Evolutionary conservation across 2,888 invertebrate species (phyloP).

Genomic region (Ptychoptera albimana): DNA sequence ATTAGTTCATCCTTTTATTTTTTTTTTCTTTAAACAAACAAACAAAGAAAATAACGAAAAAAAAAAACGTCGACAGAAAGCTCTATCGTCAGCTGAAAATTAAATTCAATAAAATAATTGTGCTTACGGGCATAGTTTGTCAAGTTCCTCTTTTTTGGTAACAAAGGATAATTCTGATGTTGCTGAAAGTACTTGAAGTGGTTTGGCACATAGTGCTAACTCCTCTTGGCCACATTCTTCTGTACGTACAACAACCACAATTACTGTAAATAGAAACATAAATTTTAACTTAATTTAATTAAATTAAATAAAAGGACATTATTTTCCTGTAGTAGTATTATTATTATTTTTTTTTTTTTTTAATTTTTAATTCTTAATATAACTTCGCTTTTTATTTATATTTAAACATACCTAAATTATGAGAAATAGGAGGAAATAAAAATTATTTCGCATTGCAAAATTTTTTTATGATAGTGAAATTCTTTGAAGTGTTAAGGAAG

Average conservation of each 20-base stretch:
- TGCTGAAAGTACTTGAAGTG: conserved; percentile 54
- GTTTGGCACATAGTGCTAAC: conserved; percentile 54
- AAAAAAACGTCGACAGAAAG: background rate
- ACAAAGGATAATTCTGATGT: conserved; percentile 60
- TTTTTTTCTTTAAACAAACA: background rate
- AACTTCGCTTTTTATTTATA: too few relatives aligned
- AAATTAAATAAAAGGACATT: too few relatives aligned
- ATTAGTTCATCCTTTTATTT: background rate
- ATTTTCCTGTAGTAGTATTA: too few relatives aligned
- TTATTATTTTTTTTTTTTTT: too few relatives aligned
- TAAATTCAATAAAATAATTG: background rate
- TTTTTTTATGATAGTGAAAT: too few relatives aligned
- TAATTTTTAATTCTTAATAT: too few relatives aligned
- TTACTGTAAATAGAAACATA: conserved; percentile 3
- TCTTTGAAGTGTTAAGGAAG: too few relatives aligned
- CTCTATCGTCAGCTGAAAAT: background rate
- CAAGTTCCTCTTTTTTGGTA: conserved; percentile 51
- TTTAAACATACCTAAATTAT: too few relatives aligned
- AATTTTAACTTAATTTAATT: too few relatives aligned
- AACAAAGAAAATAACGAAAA: too few relatives aligned
- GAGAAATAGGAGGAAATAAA: too few relatives aligned
- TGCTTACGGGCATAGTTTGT: conserved; percentile 67
- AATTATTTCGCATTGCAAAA: too few relatives aligned
- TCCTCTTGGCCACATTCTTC: conserved; percentile 50
- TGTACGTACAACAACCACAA: conserved; percentile 6